These are phyloP conservation scores for Stylophora pistillata DNA, from an alignment of 64 coral and sea anemone genomes.

Conservation along the genomic window DNA sequence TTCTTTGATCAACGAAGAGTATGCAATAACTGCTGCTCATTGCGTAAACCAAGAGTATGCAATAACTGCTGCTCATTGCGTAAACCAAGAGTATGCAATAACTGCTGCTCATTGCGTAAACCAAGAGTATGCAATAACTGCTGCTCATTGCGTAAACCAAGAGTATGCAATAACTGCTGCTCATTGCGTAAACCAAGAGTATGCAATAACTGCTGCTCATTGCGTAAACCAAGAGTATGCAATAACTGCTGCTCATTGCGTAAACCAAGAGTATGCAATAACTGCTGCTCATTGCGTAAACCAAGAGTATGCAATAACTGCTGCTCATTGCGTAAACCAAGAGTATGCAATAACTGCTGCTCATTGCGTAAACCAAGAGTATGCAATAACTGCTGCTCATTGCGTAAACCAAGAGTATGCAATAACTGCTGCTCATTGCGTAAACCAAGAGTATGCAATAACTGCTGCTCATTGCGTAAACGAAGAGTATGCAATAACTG, in stretches of 20 bases:
- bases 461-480: too few relatives aligned
- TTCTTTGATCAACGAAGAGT: conserved; percentile 33
- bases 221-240: conserved; percentile 32
- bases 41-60: conserved; percentile 32
- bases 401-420: not conserved
- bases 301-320: too few relatives aligned
- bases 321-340: conserved; percentile 46
- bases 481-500: conserved; percentile 25
- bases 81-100: not conserved
- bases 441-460: conserved; percentile 9
- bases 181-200: conserved; percentile 36
- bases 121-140: too few relatives aligned
- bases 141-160: conserved; percentile 46
- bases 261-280: not conserved
- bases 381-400: conserved; percentile 40
- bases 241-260: conserved; percentile 65
- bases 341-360: too few relatives aligned
- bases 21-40: conserved; percentile 48
- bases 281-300: conserved; percentile 57
- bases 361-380: conserved; percentile 42
- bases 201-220: too few relatives aligned
- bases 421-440: too few relatives aligned
- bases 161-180: too few relatives aligned
- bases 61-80: conserved; percentile 65
- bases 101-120: conserved; percentile 57